These are phyloP conservation scores for Steinernema feltiae DNA, from an alignment of 1,140 invertebrate genomes.

Conservation along the genomic window DNA sequence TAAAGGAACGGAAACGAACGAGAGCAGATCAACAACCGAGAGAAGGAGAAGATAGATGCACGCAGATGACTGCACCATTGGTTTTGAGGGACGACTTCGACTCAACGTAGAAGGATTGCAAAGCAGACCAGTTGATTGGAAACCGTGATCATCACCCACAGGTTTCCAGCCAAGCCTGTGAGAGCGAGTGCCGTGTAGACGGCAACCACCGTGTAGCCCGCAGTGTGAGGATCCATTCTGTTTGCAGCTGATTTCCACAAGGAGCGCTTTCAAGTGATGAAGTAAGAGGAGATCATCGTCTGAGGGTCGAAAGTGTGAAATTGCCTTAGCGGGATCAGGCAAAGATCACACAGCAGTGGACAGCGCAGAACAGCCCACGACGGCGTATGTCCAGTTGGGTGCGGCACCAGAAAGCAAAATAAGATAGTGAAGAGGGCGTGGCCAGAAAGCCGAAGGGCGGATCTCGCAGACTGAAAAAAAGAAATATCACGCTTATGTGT, in stretches of 20 bases:
- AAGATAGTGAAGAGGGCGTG: slow-evolving; percentile 11
- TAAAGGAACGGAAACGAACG: slow-evolving; percentile 46
- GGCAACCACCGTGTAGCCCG: slow-evolving; percentile 27
- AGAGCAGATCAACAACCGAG: slow-evolving; percentile 49
- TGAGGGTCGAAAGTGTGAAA: not conserved
- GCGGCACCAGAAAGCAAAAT: slow-evolving; percentile 9
- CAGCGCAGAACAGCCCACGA: not conserved
- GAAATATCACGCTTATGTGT: not conserved
- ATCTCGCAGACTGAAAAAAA: not conserved
- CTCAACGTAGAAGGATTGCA: not conserved
- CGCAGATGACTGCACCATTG: slow-evolving; percentile 46
- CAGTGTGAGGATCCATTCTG: slow-evolving; percentile 17
- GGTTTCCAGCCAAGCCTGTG: slow-evolving; percentile 44
- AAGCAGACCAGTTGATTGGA: slow-evolving; percentile 38
- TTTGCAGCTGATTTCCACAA: not conserved
- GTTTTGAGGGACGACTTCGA: slow-evolving; percentile 21
- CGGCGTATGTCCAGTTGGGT: not conserved
- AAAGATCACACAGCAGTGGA: not conserved
- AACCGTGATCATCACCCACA: slow-evolving; percentile 49
- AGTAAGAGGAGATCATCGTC: not conserved
- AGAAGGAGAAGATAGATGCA: slow-evolving; percentile 49
- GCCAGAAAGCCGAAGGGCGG: not conserved
- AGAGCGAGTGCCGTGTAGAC: slow-evolving; percentile 41
- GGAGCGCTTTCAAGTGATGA: not conserved
- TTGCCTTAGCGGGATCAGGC: not conserved